These are phyloP conservation scores for Cyprinodon tularosa DNA, from an alignment of 2,113 vertebrate species.

Conservation along the genomic window DNA sequence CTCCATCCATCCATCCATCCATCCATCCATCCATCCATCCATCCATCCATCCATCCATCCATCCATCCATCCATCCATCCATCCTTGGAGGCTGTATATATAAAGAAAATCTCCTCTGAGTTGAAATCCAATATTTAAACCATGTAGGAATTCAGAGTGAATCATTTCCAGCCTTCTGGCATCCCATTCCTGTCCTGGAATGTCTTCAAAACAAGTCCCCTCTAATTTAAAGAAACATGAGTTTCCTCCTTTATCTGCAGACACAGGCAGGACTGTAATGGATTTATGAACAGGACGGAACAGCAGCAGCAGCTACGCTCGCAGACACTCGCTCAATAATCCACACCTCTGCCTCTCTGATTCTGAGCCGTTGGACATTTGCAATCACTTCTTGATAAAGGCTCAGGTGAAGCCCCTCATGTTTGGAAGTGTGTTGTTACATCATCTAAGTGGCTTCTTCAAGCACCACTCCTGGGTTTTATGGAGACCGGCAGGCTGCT, in stretches of 20 bases:
- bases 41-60: no score
- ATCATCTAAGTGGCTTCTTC: constrained; percentile 39
- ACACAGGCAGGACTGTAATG: constrained; percentile 58
- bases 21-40: no score
- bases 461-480: constrained; percentile 42
- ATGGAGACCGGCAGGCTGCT: constrained; percentile 12
- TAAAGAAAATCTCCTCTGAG: no score
- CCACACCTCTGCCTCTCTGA: constrained; percentile 31
- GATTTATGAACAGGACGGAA: constrained; percentile 39
- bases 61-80: no score
- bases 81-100: no score
- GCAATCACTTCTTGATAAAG: constrained; percentile 39
- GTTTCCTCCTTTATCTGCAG: constrained; percentile 44
- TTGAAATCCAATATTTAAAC: no score
- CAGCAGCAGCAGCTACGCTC: constrained; percentile 14
- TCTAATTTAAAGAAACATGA: constrained; percentile 50
- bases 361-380: constrained; percentile 58
- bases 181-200: no score
- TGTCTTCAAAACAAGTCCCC: background rate
- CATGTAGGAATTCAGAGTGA: background rate
- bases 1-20: no score
- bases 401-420: constrained; percentile 31
- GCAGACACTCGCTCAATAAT: constrained; percentile 62
- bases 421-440: constrained; percentile 30
- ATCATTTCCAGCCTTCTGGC: no score